Evolutionary conservation across 2,797 vertebrate genomes (phyloP), one percentile per base, ranked within the genome.

Genomic region (Anabacerthia variegaticeps): DNA sequence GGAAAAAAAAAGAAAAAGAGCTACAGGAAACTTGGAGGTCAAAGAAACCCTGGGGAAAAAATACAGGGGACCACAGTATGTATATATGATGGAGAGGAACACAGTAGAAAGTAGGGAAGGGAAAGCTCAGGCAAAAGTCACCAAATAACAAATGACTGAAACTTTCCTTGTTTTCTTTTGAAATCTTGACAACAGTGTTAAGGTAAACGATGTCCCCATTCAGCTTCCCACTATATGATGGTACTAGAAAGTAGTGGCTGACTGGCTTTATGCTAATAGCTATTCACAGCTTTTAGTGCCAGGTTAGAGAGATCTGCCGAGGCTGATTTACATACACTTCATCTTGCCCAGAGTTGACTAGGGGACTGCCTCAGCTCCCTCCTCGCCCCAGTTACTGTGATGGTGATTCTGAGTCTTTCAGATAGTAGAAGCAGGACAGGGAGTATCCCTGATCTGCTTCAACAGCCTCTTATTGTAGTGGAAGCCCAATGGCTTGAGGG

Each of bases 41-140:
- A 69, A 67, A 84, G 48, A 82, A 8, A 49, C 7, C 10, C 22
- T 67, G 49, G 18, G 9, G 10, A 11, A 71, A 67, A 59, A 67
- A 54, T 0, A 30, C 5, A 52, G 3, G 27, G 23, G 8, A 86
- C 39, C 7, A 37, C 1, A 1, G 20, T 34, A 21, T 22, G 14
- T 34, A 9, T 32, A 14, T 48, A 36, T 10, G 22, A 46, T 49
- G 9, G 28, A 52, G 39, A 65, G n/a, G 10, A 77, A 85, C 67
- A 75, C 13, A 46, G 16, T 17, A 81, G 49, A 77, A 77, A 72
- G 54, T 11, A 48, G 6, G 10, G 6, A 12, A 82, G 17, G 20
- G 94, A 90, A 88, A 79, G 14, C 5, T 28, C n/a, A 52, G 51
- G 43, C 20, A 37, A 30, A 90, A 77, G 27, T 49, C 49, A 55